These are phyloP conservation scores for Cyclina sinensis DNA, from an alignment of 1,140 invertebrate genomes.

Conservation along the genomic window DNA sequence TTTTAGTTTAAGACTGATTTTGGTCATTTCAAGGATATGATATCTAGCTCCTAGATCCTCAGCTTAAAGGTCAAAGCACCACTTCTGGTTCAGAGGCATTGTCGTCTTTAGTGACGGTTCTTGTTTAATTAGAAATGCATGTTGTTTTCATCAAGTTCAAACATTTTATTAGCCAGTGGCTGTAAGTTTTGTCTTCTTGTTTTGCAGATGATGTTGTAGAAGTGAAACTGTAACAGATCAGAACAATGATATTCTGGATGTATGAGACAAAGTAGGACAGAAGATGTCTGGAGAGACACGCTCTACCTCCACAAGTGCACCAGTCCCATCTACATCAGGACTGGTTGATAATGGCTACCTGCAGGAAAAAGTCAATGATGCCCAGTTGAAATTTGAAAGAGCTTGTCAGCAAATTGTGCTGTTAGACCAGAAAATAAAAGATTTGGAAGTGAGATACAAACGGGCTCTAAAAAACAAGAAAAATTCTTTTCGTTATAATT, in stretches of 20 bases:
- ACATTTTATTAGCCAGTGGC: too few species aligned
- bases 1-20: too few species aligned
- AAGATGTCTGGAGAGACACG: slow-evolving; percentile 29
- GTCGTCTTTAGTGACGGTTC: too few species aligned
- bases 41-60: too few species aligned
- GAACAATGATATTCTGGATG: neutral
- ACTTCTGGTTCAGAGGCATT: too few species aligned
- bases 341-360: slow-evolving; percentile 76
- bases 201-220: neutral
- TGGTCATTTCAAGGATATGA: too few species aligned
- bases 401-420: slow-evolving; percentile 84
- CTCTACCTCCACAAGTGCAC: neutral
- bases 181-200: too few species aligned
- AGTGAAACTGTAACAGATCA: neutral
- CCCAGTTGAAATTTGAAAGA: slow-evolving; percentile 82
- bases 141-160: too few species aligned
- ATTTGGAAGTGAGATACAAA: slow-evolving; percentile 83
- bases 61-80: too few species aligned
- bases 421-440: slow-evolving; percentile 84
- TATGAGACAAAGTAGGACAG: neutral
- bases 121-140: too few species aligned
- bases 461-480: slow-evolving; percentile 84
- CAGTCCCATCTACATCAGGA: slow-evolving; percentile 27
- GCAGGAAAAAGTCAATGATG: slow-evolving; percentile 82
- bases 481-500: slow-evolving; percentile 84